Percentiles rank a stretch among this genome's conserved stretches.
Evolutionary conservation across 2,797 vertebrate species (phyloP).

Genomic region (Mastacembelus armatus): DNA sequence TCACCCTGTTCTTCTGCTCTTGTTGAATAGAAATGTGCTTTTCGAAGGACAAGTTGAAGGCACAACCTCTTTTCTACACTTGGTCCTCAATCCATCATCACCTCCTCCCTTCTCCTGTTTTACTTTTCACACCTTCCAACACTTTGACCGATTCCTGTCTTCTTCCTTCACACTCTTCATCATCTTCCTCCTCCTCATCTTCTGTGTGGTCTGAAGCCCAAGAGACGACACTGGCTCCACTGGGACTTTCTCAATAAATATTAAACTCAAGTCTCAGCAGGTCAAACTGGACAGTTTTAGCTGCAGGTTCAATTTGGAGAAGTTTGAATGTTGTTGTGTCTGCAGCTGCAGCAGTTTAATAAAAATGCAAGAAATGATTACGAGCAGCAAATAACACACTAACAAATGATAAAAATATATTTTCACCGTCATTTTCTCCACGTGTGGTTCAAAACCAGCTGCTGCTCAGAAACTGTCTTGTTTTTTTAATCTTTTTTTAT

Average conservation of each 20-base stretch:
- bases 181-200: constrained; percentile 19
- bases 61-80: no score
- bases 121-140: constrained; percentile 21
- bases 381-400: not conserved
- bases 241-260: constrained; percentile 40
- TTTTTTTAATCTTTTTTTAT: not conserved
- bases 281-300: constrained; percentile 25
- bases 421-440: constrained; percentile 5
- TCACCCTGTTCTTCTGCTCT: not conserved
- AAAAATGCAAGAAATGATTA: not conserved
- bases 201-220: constrained; percentile 49
- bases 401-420: constrained; percentile 6
- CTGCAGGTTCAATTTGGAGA: not conserved
- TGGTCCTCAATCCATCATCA: not conserved
- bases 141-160: constrained; percentile 33
- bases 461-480: not conserved
- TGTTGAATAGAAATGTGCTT: no score
- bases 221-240: constrained; percentile 23
- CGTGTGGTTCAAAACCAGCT: constrained; percentile 4
- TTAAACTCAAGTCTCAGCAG: constrained; percentile 20
- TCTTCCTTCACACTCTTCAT: constrained; percentile 27
- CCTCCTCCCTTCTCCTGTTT: not conserved
- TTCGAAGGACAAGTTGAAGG: no score
- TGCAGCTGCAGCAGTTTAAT: not conserved
- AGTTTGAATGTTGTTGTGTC: not conserved